Base-by-base conservation (phyloP, 2,797 vertebrate species). In the Crax fasciolata region DNA sequence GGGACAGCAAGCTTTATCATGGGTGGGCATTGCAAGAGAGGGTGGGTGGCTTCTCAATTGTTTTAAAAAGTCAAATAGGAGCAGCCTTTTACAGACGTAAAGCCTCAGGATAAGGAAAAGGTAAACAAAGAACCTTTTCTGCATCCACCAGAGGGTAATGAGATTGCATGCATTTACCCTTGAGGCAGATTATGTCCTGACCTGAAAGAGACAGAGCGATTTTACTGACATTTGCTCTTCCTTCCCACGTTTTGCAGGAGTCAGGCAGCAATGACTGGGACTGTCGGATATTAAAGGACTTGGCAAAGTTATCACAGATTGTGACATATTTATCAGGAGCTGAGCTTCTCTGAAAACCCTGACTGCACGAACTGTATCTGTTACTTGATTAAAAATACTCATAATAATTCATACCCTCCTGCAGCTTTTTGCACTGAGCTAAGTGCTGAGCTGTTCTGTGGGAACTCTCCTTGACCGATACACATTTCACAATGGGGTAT, bases 311-410 rank as follows among this genome's bases (percentile, higher is more conserved):
- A 97, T 97, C 96, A 94, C 52, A 92, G 94, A 96, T 95, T 87
- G 91, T 95, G 94, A 97, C 96, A 97, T 97, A 97, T 97, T 97
- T 98, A 97, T 97, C 97, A 97, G 97, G 81, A 97, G 92, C 96
- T 94, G 94, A 93, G 87, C 92, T 96, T 93, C 89, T 97, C 95
- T 97, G 96, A 93, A 97, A 97, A 97, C 93, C 93, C 87, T 68
- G 88, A 93, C 83, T 92, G 79, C 90, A 96, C 95, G 86, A 96
- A 87, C 92, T 10, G 2, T 95, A 92, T 94, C 95, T 97, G 88
- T 94, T 98, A 94, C 94, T 96, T 97, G 96, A 97, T 97, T 97
- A 96, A 97, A 97, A 98, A 95, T 74, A 96, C 96, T 96, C 87
- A 93, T 92, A 96, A 95, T 94, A 96, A 97, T 96, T 97, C 96